Evolutionary conservation across 2,113 vertebrate genomes (phyloP), one percentile per base, ranked within the genome.

Genomic region (Notarius quadriscutis): DNA sequence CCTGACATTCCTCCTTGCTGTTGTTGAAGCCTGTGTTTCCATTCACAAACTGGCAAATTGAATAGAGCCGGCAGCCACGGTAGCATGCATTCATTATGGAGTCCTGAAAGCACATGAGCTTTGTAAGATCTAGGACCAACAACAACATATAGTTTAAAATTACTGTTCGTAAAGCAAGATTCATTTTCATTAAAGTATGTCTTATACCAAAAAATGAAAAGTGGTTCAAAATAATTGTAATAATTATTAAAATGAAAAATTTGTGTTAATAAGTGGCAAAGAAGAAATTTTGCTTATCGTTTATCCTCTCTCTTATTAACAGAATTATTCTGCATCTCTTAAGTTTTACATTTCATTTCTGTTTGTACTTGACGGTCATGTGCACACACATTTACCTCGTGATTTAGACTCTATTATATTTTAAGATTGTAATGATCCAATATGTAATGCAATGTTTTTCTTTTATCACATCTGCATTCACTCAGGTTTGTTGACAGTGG

Each of bases 41-140:
- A 87, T 97, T 97, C 94, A 99, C 97, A 1, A 99, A 99, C 93
- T 96, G 97, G 93, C 98, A 99, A 93, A 99, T 98, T 92, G 98
- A 98, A 95, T 98, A 99, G 90, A 99, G 97, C 86, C 98, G 97
- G 92, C 98, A 99, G 89, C 98, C 98, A 0, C 98, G 97, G 92
- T 97, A 95, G 90, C 98, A 99, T 89, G 98, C 98, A 62, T 96
- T 97, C 95, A 97, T 95, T 91, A 96, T 92, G 86, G 96, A 95
- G 90, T 97, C 97, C 97, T 97, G 91, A 84, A 75, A 50, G 83
- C 60, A 84, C 57, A 62, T 41, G 10, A 57, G 51, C 27, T 72
- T 30, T 2, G 57, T 81, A 25, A 81, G 79, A 62, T 62, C 18
- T 1, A 27, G 1, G 2, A 58, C 14, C 14, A 80, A 34, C 78